Base-by-base conservation (phyloP, 2,113 vertebrate genomes). In the Phasianus colchicus region DNA sequence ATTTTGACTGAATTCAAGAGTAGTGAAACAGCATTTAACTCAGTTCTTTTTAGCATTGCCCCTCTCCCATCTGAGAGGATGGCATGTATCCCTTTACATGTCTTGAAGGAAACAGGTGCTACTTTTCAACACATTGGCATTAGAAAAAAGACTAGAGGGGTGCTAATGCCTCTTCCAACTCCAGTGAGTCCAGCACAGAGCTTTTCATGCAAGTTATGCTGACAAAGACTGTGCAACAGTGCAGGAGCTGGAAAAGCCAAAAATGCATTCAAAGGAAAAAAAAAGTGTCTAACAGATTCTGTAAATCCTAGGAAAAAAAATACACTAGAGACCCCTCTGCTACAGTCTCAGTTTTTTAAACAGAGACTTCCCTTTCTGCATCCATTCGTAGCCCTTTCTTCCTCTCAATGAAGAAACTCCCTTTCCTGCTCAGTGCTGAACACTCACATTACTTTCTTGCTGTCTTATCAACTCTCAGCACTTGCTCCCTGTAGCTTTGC, bases 181-280 rank as follows among this genome's bases (percentile, higher is more conserved):
- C 54, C 50, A 6, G 0, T 5, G 70, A 61, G 57, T 25, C 57
- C 74, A 64, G 86, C 24, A 6, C 6, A 60, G 48, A 89, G 61
- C 43, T 45, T 32, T 55, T 40, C 32, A 27, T 52, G 69, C 55
- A 70, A 42, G 57, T 80, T 85, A 30, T 21, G 47, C 86, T 42
- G 40, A 54, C 94, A 79, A 63, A 69, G 90, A 86, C 13, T 10
- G 57, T 1, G 0, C 30, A 82, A 82, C 64, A 84, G 71, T 27
- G 43, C 84, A 75, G 61, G 93, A 93, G 82, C 82, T 74, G 93
- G 61, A 64, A 89, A 92, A 95, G 77, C 88, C 88, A 58, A 93
- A 93, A 87, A 82, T 20, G 81, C 54, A 87, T 85, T 78, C 36
- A 79, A 86, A 89, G 87, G 86, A 95, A 94, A 90, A 22, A 52